A percentile compares a stretch with the other conserved stretches of the same genome.
Evolutionary conservation across 2,113 vertebrate genomes (phyloP).

Genomic region (Oreochromis aureus): DNA sequence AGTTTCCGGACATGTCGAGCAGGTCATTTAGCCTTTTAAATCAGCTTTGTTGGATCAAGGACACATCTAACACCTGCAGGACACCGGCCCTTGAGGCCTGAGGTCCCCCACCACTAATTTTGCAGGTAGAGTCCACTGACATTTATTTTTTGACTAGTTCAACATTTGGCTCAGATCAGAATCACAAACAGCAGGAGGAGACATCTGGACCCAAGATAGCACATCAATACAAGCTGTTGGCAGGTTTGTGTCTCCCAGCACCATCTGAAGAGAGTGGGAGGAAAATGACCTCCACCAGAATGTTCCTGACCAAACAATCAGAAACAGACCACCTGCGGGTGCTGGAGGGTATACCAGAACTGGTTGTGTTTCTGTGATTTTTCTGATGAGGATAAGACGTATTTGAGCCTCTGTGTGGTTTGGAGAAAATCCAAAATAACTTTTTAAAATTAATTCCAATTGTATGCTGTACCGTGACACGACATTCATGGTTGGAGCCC

Average conservation of each 20-base stretch:
- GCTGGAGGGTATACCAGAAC: background rate
- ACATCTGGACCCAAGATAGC: fast-evolving
- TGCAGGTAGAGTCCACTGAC: background rate
- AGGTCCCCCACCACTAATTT: background rate
- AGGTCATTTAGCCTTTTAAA: background rate
- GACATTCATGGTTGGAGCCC: background rate
- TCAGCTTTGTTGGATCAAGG: background rate
- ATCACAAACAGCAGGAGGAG: background rate
- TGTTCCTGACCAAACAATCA: background rate
- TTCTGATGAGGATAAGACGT: background rate
- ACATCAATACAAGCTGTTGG: background rate
- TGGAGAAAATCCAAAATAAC: background rate
- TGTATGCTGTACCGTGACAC: background rate
- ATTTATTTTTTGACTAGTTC: background rate
- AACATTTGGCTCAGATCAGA: background rate
- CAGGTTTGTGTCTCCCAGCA: background rate
- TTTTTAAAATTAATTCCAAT: background rate
- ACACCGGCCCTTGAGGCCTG: background rate
- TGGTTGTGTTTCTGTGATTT: fast-evolving
- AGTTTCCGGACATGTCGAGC: fast-evolving
- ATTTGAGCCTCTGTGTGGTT: background rate
- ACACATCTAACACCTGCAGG: background rate
- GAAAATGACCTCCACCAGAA: background rate
- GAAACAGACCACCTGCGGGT: background rate
- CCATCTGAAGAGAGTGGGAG: background rate